phyloP scores from a whole-genome alignment of 2,888 invertebrate genomes.

The Nephrotoma guestfalica region DNA sequence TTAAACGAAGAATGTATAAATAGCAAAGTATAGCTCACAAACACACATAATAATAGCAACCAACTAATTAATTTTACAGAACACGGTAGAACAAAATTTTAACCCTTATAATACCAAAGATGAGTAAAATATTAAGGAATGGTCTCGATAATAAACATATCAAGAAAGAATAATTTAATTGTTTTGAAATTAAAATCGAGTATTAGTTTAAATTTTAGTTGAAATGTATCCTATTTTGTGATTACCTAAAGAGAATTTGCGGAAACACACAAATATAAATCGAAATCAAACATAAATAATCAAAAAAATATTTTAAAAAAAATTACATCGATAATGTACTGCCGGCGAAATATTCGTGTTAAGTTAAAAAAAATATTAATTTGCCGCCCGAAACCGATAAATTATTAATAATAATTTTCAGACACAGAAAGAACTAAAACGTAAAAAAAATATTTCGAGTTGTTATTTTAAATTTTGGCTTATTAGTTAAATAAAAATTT shows the following conservation, averaged over 20 bases:
- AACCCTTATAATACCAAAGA: background rate
- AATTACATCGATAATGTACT: background rate
- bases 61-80: background rate
- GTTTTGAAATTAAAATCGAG: background rate
- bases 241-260: background rate
- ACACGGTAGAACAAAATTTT: background rate
- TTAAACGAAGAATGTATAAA: too few species aligned
- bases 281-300: background rate
- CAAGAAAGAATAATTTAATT: background rate
- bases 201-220: background rate
- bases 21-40: too few species aligned
- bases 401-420: background rate
- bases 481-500: background rate
- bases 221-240: background rate
- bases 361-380: background rate
- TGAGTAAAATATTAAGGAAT: background rate
- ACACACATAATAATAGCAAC: too few species aligned
- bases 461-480: background rate
- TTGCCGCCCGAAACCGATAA: background rate
- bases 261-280: background rate
- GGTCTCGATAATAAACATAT: background rate
- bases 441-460: background rate
- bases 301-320: background rate
- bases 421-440: background rate
- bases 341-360: background rate